These are phyloP conservation scores for Typhlichthys subterraneus DNA, from an alignment of 2,797 vertebrate species.

Conservation along the genomic window DNA sequence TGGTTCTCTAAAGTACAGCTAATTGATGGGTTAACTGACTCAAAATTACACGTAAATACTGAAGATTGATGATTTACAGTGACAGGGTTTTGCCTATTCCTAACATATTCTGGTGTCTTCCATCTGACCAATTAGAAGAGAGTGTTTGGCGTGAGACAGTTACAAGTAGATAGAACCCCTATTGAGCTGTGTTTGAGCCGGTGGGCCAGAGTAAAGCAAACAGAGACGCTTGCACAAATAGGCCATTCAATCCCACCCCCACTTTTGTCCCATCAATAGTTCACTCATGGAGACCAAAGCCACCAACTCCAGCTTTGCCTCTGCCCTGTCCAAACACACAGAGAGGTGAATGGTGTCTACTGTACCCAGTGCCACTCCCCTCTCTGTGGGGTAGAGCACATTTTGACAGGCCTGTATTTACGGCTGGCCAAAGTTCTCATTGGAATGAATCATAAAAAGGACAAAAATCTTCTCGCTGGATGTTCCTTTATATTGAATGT, in stretches of 20 bases:
- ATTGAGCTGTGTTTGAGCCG: constrained; percentile 48
- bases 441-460: constrained; percentile 73
- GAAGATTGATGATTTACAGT: constrained; percentile 19
- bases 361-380: constrained; percentile 68
- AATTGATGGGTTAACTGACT: constrained; percentile 43
- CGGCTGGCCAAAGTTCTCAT: constrained; percentile 51
- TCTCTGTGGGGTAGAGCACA: constrained; percentile 70
- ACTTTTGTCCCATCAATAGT: constrained; percentile 77
- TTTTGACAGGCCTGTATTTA: constrained; percentile 76
- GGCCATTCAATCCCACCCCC: constrained; percentile 69
- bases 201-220: constrained; percentile 66
- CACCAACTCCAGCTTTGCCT: constrained; percentile 65
- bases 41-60: constrained; percentile 43
- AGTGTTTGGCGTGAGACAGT: constrained; percentile 37
- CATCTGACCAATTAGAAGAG: constrained; percentile 37
- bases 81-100: constrained; percentile 30
- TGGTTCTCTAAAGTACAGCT: constrained; percentile 37
- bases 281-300: constrained; percentile 71
- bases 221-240: constrained; percentile 68
- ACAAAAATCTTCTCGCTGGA: constrained; percentile 66
- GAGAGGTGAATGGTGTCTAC: constrained; percentile 75
- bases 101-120: constrained; percentile 31
- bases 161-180: constrained; percentile 52
- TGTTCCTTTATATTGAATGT: constrained; percentile 61
- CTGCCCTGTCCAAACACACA: constrained; percentile 63